Conservation (phyloP, 2,888 invertebrate species). For the Torymus auratus region DNA sequence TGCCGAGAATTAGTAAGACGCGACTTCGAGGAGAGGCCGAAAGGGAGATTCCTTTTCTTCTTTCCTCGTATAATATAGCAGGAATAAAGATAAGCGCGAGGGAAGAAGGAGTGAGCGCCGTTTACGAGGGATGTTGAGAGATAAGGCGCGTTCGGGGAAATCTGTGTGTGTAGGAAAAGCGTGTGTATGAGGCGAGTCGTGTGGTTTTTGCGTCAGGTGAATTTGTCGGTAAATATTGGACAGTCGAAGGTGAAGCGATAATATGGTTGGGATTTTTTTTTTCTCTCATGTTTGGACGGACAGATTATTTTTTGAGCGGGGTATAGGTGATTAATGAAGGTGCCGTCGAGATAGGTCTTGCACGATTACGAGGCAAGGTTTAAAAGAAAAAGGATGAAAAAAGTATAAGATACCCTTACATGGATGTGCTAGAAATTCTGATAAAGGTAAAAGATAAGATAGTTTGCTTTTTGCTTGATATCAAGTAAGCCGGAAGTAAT, state of each 20-base stretch:
- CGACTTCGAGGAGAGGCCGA: constrained; percentile 18
- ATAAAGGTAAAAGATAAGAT: too few species aligned
- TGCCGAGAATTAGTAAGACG: constrained; percentile 21
- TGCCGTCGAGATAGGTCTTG: too few species aligned
- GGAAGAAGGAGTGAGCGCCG: background rate
- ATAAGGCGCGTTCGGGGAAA: constrained; percentile 10
- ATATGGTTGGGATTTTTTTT: too few species aligned
- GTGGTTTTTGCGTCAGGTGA: constrained; percentile 21
- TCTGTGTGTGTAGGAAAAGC: constrained; percentile 3
- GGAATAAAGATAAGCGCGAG: constrained; percentile 30
- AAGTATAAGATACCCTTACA: too few species aligned
- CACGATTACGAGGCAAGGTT: too few species aligned
- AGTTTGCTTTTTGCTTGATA: too few species aligned
- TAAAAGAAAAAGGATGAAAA: too few species aligned
- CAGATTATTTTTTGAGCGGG: too few species aligned
- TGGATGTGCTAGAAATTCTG: too few species aligned
- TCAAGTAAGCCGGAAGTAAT: too few species aligned
- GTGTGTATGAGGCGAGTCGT: background rate
- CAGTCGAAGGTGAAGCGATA: background rate
- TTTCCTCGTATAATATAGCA: background rate
- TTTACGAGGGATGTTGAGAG: constrained; percentile 17
- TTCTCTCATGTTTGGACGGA: too few species aligned
- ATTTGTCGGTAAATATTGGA: constrained; percentile 17
- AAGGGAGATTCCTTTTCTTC: background rate
- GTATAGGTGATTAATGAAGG: too few species aligned